Conservation (phyloP, 2,888 invertebrate genomes). For the Hirtodrosophila alboralis region DNA sequence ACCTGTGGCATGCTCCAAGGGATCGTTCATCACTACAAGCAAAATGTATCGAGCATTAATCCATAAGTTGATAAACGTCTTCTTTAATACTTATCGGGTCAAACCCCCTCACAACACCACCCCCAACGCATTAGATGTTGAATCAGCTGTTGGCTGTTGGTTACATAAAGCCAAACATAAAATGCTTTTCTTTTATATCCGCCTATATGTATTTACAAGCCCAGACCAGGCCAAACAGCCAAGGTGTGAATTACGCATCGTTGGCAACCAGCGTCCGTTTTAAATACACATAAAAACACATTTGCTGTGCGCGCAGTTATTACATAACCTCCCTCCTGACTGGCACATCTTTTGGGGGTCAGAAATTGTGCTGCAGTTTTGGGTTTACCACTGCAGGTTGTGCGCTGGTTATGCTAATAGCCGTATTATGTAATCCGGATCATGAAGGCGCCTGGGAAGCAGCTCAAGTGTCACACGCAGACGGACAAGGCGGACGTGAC, state of each 20-base stretch:
- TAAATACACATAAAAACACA: constrained; percentile 27
- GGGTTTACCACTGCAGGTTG: too few species aligned
- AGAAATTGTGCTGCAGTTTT: constrained; percentile 1
- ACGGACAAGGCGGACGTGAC: constrained; percentile 46
- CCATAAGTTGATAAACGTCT: constrained; percentile 13
- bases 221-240: background rate
- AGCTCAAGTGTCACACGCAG: constrained; percentile 12
- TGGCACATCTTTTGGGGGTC: constrained; percentile 21
- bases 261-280: constrained; percentile 3
- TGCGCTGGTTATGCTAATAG: background rate
- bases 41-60: constrained; percentile 11
- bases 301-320: constrained; percentile 52
- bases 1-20: constrained; percentile 96
- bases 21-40: constrained; percentile 91
- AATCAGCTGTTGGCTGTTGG: constrained; percentile 55
- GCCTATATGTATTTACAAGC: background rate
- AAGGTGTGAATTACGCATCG: constrained; percentile 33
- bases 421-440: constrained; percentile 57
- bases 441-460: constrained; percentile 5
- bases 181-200: background rate
- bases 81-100: too few species aligned
- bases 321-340: constrained; percentile 68
- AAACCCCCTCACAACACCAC: constrained; percentile 1
- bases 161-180: constrained; percentile 54
- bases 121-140: constrained; percentile 6